Base-by-base conservation (phyloP, 2,113 vertebrate genomes). In the Triplophysa siluroides region DNA sequence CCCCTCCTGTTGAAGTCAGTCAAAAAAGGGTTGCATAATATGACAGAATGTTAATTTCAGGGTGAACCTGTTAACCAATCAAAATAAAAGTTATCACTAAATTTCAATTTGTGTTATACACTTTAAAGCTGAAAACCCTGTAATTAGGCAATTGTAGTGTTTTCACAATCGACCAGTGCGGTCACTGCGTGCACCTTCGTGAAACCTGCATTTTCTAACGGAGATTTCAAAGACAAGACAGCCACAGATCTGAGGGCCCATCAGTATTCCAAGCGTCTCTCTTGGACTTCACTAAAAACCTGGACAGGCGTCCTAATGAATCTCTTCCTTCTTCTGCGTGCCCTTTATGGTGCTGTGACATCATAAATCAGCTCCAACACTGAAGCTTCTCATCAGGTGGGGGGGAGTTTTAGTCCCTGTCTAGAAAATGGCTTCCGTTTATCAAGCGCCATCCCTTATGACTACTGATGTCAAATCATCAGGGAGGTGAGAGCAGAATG, bases 331-430 rank as follows among this genome's bases (percentile, higher is more conserved):
- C 83, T 83, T 61, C 68, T 38, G 19, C 4, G 8, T 58, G 85
- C 78, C 85, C 83, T 92, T 89, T 89, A 90, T 86, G 83, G 86
- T 83, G 43, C 73, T 86, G 84, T 60, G 74, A 90, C 88, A 87
- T 88, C 87, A 85, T 92, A 92, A 93, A 92, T 93, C 91, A 91
- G 83, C 80, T 54, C 84, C 86, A 85, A 90, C 88, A 87, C 85
- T 79, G 83, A 86, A 83, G 81, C 83, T 83, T 77, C 81, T 84
- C 43, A 67, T 80, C 24, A 58, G 85, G 78, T 78, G 82, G 81
- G 58, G 33, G 65, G 67, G 78, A 54, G 74, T 65, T 76, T 65
- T 19, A 65, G 62, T 33, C 43, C 61, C 74, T 33, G 72, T 75
- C 43, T 29, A 8, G 45, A 24, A 65, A 76, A 76, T 76, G 74